phyloP scores from a whole-genome alignment of 2,888 invertebrate genomes.

The Anthrax anthrax region DNA sequence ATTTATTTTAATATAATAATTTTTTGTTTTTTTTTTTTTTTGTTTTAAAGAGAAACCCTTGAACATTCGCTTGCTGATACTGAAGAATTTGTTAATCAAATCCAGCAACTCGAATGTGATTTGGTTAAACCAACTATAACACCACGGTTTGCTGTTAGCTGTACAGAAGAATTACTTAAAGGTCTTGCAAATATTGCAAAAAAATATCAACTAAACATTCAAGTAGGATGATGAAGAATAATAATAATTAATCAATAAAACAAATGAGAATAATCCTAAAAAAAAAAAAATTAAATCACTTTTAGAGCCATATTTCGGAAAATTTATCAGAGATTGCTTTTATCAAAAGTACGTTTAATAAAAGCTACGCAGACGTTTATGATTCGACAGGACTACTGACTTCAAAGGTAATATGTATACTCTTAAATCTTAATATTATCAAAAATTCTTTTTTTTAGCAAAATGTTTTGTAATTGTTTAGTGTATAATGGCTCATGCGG shows the following conservation, averaged over 20 bases:
- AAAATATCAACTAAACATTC: conserved; percentile 53
- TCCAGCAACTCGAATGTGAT: conserved; percentile 40
- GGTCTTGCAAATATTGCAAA: conserved; percentile 52
- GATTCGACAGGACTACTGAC: conserved; percentile 51
- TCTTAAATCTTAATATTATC: too few relatives aligned
- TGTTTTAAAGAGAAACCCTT: conserved; percentile 49
- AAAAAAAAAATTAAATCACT: too few relatives aligned
- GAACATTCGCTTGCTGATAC: conserved; percentile 47
- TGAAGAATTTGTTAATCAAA: conserved; percentile 44
- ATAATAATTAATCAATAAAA: conserved; percentile 19
- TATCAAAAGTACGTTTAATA: conserved; percentile 42
- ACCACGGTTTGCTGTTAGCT: conserved; percentile 73
- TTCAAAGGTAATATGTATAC: background rate
- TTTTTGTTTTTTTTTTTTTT: too few relatives aligned
- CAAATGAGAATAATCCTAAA: too few relatives aligned
- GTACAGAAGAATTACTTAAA: conserved; percentile 54
- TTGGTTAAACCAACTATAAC: conserved; percentile 66
- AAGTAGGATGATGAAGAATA: conserved; percentile 38
- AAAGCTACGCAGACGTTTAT: conserved; percentile 62
- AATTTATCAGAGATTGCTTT: conserved; percentile 54
- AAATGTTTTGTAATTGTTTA: conserved; percentile 17
- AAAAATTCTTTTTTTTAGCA: too few relatives aligned
- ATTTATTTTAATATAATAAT: conserved; percentile 18
- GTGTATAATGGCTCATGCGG: conserved; percentile 69
- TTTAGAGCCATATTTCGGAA: conserved; percentile 74